Percentiles rank a stretch among this genome's conserved stretches.
phyloP scores from a whole-genome alignment of 2,113 vertebrate genomes.

The Vulpes ferrilata region DNA sequence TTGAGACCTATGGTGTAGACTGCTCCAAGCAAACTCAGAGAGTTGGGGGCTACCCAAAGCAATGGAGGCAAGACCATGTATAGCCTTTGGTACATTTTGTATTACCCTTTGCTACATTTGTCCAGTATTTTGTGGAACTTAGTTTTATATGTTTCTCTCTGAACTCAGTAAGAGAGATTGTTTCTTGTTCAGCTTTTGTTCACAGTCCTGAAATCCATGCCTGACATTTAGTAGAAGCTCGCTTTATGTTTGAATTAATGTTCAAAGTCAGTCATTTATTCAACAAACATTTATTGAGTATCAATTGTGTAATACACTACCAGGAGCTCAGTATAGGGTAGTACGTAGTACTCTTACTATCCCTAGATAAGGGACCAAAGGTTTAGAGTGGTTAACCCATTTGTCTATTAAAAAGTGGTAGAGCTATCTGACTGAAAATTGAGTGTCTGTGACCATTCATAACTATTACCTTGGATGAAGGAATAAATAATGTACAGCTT shows the following conservation, averaged over 20 bases:
- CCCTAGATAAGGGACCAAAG: background rate
- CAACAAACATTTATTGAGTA: background rate
- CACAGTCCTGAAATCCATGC: background rate
- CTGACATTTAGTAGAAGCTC: background rate
- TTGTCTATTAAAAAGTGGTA: background rate
- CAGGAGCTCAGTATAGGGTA: background rate
- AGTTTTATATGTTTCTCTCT: background rate
- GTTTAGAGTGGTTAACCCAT: background rate
- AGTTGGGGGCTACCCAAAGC: background rate
- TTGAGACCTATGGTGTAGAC: background rate
- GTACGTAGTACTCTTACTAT: background rate
- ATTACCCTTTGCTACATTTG: background rate
- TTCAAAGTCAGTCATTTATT: background rate
- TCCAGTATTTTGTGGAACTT: background rate
- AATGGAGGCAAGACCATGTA: background rate
- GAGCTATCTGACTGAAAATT: background rate
- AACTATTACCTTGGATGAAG: background rate
- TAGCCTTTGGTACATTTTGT: background rate
- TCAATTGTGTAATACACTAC: background rate
- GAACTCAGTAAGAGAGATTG: background rate
- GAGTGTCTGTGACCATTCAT: background rate
- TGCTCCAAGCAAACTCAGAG: background rate
- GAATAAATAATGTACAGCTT: background rate
- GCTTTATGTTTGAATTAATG: background rate
- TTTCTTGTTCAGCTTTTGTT: background rate